Evolutionary conservation across 2,888 invertebrate species (phyloP).

Genomic region (Drosophila longiperda): DNA sequence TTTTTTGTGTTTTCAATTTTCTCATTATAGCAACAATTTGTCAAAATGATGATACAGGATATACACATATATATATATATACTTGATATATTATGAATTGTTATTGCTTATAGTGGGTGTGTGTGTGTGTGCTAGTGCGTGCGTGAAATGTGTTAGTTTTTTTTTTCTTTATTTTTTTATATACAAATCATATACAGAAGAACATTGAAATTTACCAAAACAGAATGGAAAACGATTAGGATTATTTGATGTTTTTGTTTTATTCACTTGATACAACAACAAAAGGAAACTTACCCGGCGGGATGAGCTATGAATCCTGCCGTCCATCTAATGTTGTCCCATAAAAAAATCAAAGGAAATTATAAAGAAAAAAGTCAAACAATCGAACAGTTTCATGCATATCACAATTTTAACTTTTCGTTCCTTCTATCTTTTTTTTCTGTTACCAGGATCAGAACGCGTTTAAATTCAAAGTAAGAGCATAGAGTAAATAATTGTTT

Average conservation of each 20-base stretch:
- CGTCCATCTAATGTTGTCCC: slow-evolving; percentile 86
- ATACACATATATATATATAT: not conserved
- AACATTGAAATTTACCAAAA: slow-evolving; percentile 38
- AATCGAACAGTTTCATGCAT: slow-evolving; percentile 85
- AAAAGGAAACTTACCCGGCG: slow-evolving; percentile 85
- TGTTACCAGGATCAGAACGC: not conserved
- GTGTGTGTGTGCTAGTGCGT: slow-evolving; percentile 32
- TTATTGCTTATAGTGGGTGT: slow-evolving; percentile 24
- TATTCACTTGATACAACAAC: slow-evolving; percentile 59
- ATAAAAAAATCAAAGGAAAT: slow-evolving; percentile 85
- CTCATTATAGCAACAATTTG: slow-evolving; percentile 31
- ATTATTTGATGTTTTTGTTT: slow-evolving; percentile 5
- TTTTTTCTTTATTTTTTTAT: slow-evolving; percentile 15
- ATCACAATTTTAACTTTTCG: slow-evolving; percentile 44
- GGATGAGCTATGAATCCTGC: slow-evolving; percentile 86
- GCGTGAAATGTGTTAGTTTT: slow-evolving; percentile 46
- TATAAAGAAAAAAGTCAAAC: slow-evolving; percentile 84
- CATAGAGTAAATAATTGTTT: not conserved
- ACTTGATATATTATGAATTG: not conserved
- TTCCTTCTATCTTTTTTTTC: not conserved
- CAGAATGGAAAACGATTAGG: slow-evolving; percentile 22
- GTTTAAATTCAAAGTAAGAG: not conserved
- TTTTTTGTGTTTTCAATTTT: not conserved
- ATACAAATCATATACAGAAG: slow-evolving; percentile 20
- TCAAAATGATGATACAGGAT: slow-evolving; percentile 14